Evolutionary conservation across 2,888 invertebrate species (phyloP).

Genomic region (Mycalesis mineus): DNA sequence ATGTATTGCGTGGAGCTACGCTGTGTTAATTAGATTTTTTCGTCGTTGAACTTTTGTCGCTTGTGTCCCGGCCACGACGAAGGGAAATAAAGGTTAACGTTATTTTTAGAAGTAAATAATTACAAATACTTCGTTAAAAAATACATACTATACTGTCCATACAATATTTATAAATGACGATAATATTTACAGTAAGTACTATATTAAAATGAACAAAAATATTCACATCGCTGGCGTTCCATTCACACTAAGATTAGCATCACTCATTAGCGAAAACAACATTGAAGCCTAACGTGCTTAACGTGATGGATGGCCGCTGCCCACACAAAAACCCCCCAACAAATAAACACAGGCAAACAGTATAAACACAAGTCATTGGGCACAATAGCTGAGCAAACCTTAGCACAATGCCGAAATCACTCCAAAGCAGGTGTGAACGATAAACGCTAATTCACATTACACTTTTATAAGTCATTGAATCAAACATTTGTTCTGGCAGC

Average conservation of each 20-base stretch:
- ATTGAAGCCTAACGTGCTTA: slow-evolving; percentile 18
- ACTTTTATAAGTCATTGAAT: no score
- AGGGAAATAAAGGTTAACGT: neutral
- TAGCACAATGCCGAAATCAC: slow-evolving; percentile 31
- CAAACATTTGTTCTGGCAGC: no score
- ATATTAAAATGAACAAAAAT: neutral
- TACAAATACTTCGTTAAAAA: no score
- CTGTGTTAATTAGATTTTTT: slow-evolving; percentile 10
- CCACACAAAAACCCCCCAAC: neutral
- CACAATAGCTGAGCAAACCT: slow-evolving; percentile 18
- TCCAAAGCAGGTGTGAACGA: slow-evolving; percentile 13
- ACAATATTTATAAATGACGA: no score
- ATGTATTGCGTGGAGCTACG: slow-evolving; percentile 24
- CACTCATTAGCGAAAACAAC: slow-evolving; percentile 11
- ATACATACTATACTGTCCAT: no score
- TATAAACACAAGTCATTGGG: slow-evolving; percentile 15
- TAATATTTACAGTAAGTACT: neutral
- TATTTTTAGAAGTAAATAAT: no score
- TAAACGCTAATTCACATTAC: no score
- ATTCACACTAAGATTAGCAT: neutral
- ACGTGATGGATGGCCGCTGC: neutral
- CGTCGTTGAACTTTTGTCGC: neutral
- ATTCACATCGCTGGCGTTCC: neutral
- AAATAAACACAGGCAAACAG: slow-evolving; percentile 9
- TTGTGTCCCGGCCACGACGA: neutral